phyloP scores from a whole-genome alignment of 1,140 invertebrate species.

The Hetaerina americana region DNA sequence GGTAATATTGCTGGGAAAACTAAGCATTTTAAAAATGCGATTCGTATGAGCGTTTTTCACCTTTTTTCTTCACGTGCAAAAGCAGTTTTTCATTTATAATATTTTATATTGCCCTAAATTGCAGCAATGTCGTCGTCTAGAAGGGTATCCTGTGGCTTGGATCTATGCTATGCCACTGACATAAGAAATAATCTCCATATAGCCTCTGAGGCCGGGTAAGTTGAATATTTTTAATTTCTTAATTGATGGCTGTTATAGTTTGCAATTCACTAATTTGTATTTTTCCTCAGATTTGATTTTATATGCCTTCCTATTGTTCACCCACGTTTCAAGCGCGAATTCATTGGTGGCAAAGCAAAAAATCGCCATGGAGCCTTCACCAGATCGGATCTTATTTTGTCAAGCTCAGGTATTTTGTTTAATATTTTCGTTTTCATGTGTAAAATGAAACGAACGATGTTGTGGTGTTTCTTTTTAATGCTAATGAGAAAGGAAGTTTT shows the following conservation, averaged over 20 bases:
- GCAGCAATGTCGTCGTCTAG: background rate
- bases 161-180: constrained; percentile 30
- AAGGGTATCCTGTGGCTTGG: constrained; percentile 33
- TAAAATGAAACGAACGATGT: background rate
- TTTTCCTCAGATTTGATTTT: constrained; percentile 44
- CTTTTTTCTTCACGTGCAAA: background rate
- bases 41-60: too few relatives aligned
- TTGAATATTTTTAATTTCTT: constrained; percentile 2
- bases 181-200: constrained; percentile 26
- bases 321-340: constrained; percentile 44
- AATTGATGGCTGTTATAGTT: constrained; percentile 12
- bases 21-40: background rate
- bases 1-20: background rate
- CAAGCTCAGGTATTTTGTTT: constrained; percentile 36
- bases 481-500: too few relatives aligned
- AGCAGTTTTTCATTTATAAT: background rate
- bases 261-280: constrained; percentile 10
- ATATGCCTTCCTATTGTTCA: constrained; percentile 45
- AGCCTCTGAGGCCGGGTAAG: constrained; percentile 23
- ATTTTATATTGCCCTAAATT: background rate
- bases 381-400: constrained; percentile 46
- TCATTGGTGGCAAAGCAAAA: constrained; percentile 36
- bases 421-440: background rate
- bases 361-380: constrained; percentile 41
- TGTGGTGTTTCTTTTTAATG: background rate